Evolutionary conservation across 2,113 vertebrate species (phyloP).

Genomic region (Cathartes aura): DNA sequence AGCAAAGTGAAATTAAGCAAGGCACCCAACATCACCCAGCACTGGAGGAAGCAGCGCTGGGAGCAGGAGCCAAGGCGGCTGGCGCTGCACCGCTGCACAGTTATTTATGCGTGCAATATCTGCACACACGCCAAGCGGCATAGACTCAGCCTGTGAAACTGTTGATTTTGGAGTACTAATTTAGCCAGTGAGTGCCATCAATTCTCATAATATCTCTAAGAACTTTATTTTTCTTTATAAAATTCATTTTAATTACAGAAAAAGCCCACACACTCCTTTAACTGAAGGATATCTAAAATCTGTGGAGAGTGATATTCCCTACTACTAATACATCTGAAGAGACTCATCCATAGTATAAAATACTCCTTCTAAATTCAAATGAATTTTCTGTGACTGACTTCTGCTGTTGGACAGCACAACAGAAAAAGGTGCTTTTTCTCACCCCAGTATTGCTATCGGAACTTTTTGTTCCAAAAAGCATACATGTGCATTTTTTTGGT

Average conservation of each 20-base stretch:
- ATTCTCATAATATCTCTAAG: neutral
- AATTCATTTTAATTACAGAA: slow-evolving; percentile 8
- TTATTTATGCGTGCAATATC: neutral
- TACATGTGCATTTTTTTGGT: accelerated
- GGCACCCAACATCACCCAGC: neutral
- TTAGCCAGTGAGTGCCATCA: neutral
- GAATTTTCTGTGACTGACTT: neutral
- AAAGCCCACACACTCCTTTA: neutral
- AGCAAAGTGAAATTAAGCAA: neutral
- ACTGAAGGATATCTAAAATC: neutral
- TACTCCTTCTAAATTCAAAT: neutral
- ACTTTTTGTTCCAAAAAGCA: neutral
- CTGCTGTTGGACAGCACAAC: neutral
- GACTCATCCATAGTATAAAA: neutral
- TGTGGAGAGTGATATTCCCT: neutral
- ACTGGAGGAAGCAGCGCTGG: neutral
- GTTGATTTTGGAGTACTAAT: neutral
- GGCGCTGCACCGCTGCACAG: accelerated
- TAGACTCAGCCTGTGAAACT: neutral
- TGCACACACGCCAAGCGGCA: accelerated
- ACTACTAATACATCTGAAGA: neutral
- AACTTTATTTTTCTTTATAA: neutral
- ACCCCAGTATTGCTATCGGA: too few relatives aligned
- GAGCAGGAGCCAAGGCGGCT: neutral
- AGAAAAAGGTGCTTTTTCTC: neutral